A percentile compares a stretch with the other conserved stretches of the same genome.
These are phyloP conservation scores for Sebastiscus albofasciatus DNA, from an alignment of 2,797 vertebrate genomes.

Conservation along the genomic window DNA sequence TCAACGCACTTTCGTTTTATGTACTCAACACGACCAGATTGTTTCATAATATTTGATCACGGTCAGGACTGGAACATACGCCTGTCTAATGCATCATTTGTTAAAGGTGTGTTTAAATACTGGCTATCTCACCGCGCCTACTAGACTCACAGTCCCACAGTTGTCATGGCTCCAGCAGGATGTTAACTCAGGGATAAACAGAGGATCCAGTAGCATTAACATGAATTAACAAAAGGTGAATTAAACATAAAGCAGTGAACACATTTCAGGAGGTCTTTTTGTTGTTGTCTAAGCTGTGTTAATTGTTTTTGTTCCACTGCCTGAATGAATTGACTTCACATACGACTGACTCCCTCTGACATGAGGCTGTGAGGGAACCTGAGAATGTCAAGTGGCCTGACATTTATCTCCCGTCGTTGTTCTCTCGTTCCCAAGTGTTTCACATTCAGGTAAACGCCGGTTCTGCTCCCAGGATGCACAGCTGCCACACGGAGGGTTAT, in stretches of 20 bases:
- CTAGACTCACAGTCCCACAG: conserved; percentile 72
- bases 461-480: conserved; percentile 62
- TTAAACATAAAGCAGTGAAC: background rate
- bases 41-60: conserved; percentile 32
- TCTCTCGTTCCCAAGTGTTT: conserved; percentile 48
- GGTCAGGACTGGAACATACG: conserved; percentile 5
- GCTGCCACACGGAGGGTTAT: conserved; percentile 72
- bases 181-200: conserved; percentile 48
- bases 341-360: background rate
- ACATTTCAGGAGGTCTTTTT: background rate
- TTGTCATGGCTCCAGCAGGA: conserved; percentile 59
- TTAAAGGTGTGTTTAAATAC: conserved; percentile 82
- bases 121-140: conserved; percentile 64
- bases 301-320: conserved; percentile 12
- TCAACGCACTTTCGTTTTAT: background rate
- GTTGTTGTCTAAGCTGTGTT: background rate
- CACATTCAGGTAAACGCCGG: conserved; percentile 60
- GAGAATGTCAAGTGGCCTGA: conserved; percentile 69
- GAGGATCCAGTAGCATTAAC: conserved; percentile 3
- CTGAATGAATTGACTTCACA: background rate
- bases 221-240: background rate
- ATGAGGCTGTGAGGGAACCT: conserved; percentile 51
- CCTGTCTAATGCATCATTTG: conserved; percentile 59
- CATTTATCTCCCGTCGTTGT: conserved; percentile 60
- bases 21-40: background rate